phyloP scores from a whole-genome alignment of 2,888 invertebrate genomes.

The Idaea dimidiata region DNA sequence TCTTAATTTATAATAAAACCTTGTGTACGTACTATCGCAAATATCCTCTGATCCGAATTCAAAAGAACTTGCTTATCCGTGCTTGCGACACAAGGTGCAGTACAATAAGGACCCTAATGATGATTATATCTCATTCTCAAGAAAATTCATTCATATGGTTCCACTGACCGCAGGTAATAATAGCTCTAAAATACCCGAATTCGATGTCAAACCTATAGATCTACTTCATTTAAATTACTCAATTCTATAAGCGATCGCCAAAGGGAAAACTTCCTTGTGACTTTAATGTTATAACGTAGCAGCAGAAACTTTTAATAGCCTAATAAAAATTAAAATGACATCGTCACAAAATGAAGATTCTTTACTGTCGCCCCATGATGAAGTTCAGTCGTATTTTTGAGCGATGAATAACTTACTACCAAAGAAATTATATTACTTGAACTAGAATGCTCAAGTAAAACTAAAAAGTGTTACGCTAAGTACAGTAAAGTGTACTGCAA shows the following conservation, averaged over 20 bases:
- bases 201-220: background rate
- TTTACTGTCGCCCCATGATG: constrained; percentile 23
- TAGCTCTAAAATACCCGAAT: background rate
- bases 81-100: no score
- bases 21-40: no score
- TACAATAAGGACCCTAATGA: no score
- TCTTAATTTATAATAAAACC: no score
- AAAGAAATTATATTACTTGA: no score
- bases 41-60: no score
- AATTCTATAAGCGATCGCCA: background rate
- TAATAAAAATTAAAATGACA: constrained; percentile 30
- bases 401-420: constrained; percentile 38
- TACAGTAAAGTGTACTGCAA: no score
- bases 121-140: no score
- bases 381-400: constrained; percentile 24
- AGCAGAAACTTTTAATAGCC: constrained; percentile 31
- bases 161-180: background rate
- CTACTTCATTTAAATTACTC: background rate
- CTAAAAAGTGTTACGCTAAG: no score
- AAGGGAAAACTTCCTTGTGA: constrained; percentile 15
- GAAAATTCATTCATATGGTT: background rate
- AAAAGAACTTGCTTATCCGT: no score
- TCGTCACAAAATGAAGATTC: constrained; percentile 31
- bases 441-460: no score
- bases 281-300: constrained; percentile 25